phyloP scores from a whole-genome alignment of 2,888 invertebrate species.

The Noctua janthe region DNA sequence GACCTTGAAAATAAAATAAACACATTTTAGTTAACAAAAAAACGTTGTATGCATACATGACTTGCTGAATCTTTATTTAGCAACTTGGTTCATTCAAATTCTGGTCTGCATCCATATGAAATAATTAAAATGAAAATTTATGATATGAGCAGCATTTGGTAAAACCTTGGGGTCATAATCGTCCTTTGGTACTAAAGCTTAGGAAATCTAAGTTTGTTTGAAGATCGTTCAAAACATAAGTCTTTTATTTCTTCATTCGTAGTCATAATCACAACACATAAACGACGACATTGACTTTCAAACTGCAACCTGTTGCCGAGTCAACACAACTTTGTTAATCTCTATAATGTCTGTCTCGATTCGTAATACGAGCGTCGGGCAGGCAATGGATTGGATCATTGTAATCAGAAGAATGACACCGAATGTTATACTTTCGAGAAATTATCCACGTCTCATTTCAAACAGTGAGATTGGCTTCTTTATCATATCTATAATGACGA shows the following conservation, averaged over 20 bases:
- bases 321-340: slow-evolving; percentile 20
- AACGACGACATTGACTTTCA: slow-evolving; percentile 24
- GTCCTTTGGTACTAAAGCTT: neutral
- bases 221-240: neutral
- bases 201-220: neutral
- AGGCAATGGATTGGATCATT: neutral
- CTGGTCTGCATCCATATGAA: neutral
- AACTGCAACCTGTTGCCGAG: slow-evolving; percentile 15
- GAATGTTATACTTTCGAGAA: neutral
- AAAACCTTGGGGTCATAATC: neutral
- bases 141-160: neutral
- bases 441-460: neutral
- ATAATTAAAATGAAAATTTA: neutral
- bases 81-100: too few relatives aligned
- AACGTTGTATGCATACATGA: too few relatives aligned
- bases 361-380: neutral
- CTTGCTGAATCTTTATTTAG: too few relatives aligned
- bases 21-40: neutral
- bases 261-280: slow-evolving; percentile 13
- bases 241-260: slow-evolving; percentile 8
- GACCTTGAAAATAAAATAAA: slow-evolving; percentile 5
- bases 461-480: slow-evolving; percentile 9
- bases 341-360: slow-evolving; percentile 14
- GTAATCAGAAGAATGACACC: neutral
- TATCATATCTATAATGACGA: neutral